A percentile compares a stretch with the other conserved stretches of the same genome.
phyloP scores from a whole-genome alignment of 2,888 invertebrate genomes.

The Strigamia crassipes region DNA sequence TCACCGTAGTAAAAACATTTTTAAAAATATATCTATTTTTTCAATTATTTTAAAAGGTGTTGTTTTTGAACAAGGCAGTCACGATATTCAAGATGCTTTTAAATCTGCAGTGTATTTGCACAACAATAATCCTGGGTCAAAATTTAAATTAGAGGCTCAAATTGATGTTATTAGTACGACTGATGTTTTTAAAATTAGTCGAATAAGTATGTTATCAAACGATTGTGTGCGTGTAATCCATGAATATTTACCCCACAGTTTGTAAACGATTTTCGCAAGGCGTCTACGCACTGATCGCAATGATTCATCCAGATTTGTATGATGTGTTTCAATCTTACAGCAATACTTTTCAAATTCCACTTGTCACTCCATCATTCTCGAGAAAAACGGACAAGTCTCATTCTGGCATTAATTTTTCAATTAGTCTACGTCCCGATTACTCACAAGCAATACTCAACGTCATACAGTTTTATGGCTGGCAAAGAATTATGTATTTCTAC shows the following conservation, averaged over 20 bases:
- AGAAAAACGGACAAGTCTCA: constrained; percentile 87
- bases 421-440: constrained; percentile 94
- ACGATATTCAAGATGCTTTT: constrained; percentile 1
- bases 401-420: constrained; percentile 65
- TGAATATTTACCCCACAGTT: constrained; percentile 65
- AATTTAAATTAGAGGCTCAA: constrained; percentile 19
- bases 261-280: constrained; percentile 88
- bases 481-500: constrained; percentile 84
- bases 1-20: not conserved
- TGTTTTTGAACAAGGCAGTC: constrained; percentile 3
- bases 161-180: not conserved
- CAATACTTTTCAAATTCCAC: constrained; percentile 94
- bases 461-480: constrained; percentile 89
- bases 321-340: constrained; percentile 92
- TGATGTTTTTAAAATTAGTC: constrained; percentile 18
- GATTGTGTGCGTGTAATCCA: not conserved
- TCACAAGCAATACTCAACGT: constrained; percentile 94
- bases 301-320: constrained; percentile 88
- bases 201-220: not conserved
- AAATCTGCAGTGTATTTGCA: not conserved
- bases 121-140: not conserved
- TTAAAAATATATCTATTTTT: not conserved
- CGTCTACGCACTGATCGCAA: constrained; percentile 86
- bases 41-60: not conserved
- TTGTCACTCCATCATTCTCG: constrained; percentile 91